Conservation (phyloP, 2,888 invertebrate species). For the Omphaloscelis lunosa region DNA sequence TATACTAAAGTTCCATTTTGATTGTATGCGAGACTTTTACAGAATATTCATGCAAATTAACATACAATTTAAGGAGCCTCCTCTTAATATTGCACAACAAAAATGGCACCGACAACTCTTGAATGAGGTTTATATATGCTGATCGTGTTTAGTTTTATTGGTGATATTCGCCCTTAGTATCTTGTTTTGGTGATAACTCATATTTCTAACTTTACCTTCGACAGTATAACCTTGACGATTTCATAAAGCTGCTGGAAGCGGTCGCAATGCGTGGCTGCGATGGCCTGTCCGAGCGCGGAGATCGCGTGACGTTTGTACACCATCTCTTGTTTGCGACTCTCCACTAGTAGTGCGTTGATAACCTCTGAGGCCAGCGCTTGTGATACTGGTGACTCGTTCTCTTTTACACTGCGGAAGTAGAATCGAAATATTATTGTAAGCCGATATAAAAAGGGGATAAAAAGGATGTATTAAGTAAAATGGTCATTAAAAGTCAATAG, state of each 20-base stretch:
- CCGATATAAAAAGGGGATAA: too few relatives aligned
- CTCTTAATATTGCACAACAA: too few relatives aligned
- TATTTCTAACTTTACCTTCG: constrained; percentile 90
- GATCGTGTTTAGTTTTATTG: too few relatives aligned
- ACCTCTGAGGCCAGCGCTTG: constrained; percentile 83
- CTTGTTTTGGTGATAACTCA: background rate
- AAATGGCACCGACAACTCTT: too few relatives aligned
- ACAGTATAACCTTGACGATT: constrained; percentile 93
- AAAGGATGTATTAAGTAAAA: too few relatives aligned
- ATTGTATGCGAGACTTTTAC: too few relatives aligned
- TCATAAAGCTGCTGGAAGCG: constrained; percentile 95
- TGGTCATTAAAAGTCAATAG: background rate
- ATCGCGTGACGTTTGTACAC: constrained; percentile 94
- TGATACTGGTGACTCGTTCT: constrained; percentile 80
- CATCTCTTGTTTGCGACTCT: constrained; percentile 95
- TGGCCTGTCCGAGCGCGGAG: constrained; percentile 93
- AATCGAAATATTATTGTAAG: background rate
- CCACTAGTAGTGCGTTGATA: constrained; percentile 94
- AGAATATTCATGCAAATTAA: too few relatives aligned
- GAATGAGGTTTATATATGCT: too few relatives aligned
- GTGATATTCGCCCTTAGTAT: background rate
- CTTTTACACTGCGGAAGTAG: constrained; percentile 76
- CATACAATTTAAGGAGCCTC: too few relatives aligned
- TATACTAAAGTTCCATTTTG: too few relatives aligned
- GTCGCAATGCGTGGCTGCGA: constrained; percentile 93